These are phyloP conservation scores for Pristionchus fissidentatus DNA, from an alignment of 2,888 invertebrate genomes.

Conservation along the genomic window DNA sequence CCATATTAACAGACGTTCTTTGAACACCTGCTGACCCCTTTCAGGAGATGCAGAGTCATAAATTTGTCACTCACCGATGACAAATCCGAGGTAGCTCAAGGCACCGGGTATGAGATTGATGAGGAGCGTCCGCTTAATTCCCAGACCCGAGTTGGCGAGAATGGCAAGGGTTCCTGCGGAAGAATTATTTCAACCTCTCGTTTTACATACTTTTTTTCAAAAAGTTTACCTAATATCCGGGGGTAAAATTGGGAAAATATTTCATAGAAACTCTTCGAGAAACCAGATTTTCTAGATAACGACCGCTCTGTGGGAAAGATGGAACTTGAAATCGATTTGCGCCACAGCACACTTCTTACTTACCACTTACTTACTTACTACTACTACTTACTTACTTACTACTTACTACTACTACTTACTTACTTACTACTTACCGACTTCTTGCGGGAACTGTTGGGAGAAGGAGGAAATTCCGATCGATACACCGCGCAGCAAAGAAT, in stretches of 20 bases:
- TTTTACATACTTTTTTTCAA: background rate
- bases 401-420: too few relatives aligned
- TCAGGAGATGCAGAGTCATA: conserved; percentile 52
- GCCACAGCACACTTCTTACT: too few relatives aligned
- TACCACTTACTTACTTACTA: too few relatives aligned
- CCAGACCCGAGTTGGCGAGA: conserved; percentile 70
- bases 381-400: too few relatives aligned
- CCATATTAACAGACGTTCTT: background rate
- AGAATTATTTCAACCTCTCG: too few relatives aligned
- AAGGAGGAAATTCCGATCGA: conserved; percentile 72
- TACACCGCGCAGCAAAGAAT: conserved; percentile 66
- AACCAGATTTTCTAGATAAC: too few relatives aligned
- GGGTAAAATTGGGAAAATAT: too few relatives aligned
- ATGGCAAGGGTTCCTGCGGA: conserved; percentile 70
- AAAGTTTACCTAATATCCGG: too few relatives aligned
- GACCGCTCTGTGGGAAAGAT: too few relatives aligned
- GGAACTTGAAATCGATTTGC: too few relatives aligned
- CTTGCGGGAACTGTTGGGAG: conserved; percentile 73
- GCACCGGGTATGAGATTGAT: conserved; percentile 69
- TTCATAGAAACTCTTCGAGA: too few relatives aligned
- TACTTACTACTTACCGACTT: conserved; percentile 59
- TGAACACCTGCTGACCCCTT: background rate
- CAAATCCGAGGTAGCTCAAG: conserved; percentile 69
- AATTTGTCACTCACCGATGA: conserved; percentile 58
- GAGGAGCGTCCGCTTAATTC: conserved; percentile 66